phyloP scores from a whole-genome alignment of 2,113 vertebrate genomes.

The Chunga burmeisteri region DNA sequence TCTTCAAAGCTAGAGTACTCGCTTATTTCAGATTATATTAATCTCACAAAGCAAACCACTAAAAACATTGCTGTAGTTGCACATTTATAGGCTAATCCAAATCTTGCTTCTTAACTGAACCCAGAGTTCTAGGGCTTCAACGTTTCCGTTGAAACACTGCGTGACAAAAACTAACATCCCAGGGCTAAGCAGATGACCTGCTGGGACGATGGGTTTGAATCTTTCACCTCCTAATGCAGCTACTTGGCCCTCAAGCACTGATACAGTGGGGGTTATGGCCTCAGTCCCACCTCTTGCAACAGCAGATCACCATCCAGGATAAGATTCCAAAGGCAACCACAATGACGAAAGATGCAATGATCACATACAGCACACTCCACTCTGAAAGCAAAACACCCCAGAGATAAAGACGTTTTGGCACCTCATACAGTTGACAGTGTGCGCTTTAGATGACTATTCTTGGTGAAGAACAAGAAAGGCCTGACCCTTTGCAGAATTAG shows the following conservation, averaged over 20 bases:
- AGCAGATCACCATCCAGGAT: constrained; percentile 90
- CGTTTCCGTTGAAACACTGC: background rate
- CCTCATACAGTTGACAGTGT: background rate
- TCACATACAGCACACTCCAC: constrained; percentile 97
- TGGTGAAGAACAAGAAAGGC: background rate
- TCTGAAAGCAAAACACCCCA: constrained; percentile 78
- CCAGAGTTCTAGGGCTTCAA: background rate
- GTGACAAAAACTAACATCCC: background rate
- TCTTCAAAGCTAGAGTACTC: background rate
- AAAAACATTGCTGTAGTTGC: background rate
- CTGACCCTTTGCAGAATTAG: background rate
- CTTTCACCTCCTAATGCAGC: background rate
- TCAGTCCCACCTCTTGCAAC: constrained; percentile 86
- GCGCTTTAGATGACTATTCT: background rate
- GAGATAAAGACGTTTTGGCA: background rate
- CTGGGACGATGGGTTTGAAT: background rate
- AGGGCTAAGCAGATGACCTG: background rate
- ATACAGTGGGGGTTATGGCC: background rate
- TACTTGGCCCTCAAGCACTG: background rate
- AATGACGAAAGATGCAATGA: constrained; percentile 92
- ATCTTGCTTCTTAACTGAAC: background rate
- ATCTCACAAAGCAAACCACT: background rate
- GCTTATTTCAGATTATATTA: background rate
- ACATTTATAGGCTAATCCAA: constrained; percentile 5
- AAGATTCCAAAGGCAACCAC: constrained; percentile 88